Base-by-base conservation (phyloP, 2,888 invertebrate genomes). In the Melieria omissa region DNA sequence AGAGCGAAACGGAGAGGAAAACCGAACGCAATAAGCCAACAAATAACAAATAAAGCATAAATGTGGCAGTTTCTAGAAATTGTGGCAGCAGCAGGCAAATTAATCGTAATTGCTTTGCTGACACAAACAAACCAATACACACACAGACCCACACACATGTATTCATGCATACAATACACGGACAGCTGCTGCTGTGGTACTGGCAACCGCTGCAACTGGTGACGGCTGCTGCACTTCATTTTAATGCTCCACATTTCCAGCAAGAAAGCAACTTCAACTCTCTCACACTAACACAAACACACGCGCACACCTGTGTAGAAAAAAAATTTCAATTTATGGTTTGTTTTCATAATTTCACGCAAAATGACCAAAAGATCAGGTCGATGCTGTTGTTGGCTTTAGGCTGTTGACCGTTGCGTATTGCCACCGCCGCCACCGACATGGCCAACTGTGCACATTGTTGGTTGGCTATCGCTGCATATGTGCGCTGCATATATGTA, bases 311-410 rank as follows among this genome's bases (percentile, higher is more conserved):
- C 42, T 41, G n/a, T 10, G 10, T 4, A 44, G 14, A 29, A 63
- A 49, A 54, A 41, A 16, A 55, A 57, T 0, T 47, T 47, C 71
- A 65, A 71, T 67, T 73, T 73, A 66, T 70, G 62, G 70, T 70
- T 70, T 70, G 65, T 73, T 73, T 72, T 73, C 70, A 73, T 73
- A 70, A 73, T 73, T 73, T 64, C 66, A 65, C 73, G 55, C 65
- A 65, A 70, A 73, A 73, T 70, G 69, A 62, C 69, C 69, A 73
- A 66, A 70, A 70, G 62, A 66, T 66, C 61, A 55, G 62, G 63
- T 69, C 60, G 66, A 60, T 60, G 29, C 29, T 29, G 29, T 29
- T 58, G 67, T 67, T 69, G 63, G n/a, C 69, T 55, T 69, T 61
- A 46, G 69, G 69, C 69, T 69, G 14, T 46, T 52, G 44, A 44